Evolutionary conservation across 1,140 invertebrate species (phyloP), one percentile per base, ranked within the genome.

Genomic region (Papilio glaucus): DNA sequence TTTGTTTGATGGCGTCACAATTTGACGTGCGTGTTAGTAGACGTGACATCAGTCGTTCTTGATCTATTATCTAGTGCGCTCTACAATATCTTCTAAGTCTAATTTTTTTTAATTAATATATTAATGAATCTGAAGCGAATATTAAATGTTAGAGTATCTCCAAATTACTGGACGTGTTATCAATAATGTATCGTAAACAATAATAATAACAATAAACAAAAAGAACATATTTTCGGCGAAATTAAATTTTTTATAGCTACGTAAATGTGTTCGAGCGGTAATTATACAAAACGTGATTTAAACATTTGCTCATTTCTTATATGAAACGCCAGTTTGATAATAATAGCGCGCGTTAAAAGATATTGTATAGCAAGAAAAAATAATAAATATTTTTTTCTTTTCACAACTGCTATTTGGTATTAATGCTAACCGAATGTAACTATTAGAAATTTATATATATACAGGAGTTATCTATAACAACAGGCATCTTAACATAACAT

Each of bases 111-210:
- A n/a, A 7, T n/a, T 45, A n/a, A 42, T 42, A 42, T 0, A 13
- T 42, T n/a, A 15, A 33, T 33, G 29, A 3, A 33, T 33, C 29
- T 18, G 42, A 45, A 4, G 42, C 1, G 15, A 18, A 45, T 45
- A n/a, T 45, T 15, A 18, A 21, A 49, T 45, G 13, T 45, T 45
- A 49, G 6, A 33, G 21, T 18, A 49, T 24, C 21, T 24, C 2
- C 49, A 53, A 53, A 53, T 21, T 24, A 53, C 21, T 57, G 49
- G 21, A 57, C 49, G 49, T 33, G n/a, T 26, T 57, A 57, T 57
- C 49, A 13, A 21, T 57, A 24, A 24, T 57, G 21, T 4, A 57
- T 10, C 49, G 10, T 24, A 26, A 10, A 26, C 12, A 24, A 5
- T 24, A n/a, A n/a, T n/a, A n/a, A n/a, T n/a, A n/a, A n/a, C n/a